These are phyloP conservation scores for Cheumatopsyche charites DNA, from an alignment of 1,140 invertebrate genomes.

Conservation along the genomic window DNA sequence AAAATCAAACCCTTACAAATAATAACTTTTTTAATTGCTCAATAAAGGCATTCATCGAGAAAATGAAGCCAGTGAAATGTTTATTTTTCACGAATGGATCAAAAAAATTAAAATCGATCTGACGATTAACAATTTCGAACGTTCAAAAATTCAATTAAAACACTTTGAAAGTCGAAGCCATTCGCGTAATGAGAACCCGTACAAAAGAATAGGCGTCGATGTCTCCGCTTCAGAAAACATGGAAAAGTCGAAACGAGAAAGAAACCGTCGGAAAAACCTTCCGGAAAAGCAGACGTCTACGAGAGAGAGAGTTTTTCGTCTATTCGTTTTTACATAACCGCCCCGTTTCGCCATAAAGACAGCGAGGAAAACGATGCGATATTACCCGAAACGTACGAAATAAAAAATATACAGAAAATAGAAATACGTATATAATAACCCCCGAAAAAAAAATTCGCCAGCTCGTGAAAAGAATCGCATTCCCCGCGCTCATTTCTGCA, in stretches of 20 bases:
- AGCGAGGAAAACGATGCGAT: slow-evolving; percentile 26
- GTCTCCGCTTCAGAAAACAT: not conserved
- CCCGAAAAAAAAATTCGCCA: slow-evolving; percentile 3
- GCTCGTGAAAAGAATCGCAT: slow-evolving; percentile 24
- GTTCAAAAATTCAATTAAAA: too few relatives aligned
- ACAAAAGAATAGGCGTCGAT: not conserved
- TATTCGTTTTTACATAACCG: slow-evolving; percentile 24
- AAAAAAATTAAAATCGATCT: too few relatives aligned
- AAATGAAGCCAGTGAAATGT: too few relatives aligned
- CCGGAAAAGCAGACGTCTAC: slow-evolving; percentile 7
- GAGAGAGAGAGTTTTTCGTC: slow-evolving; percentile 25
- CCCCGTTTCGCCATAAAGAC: slow-evolving; percentile 19
- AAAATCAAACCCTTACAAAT: too few relatives aligned
- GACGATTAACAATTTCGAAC: too few relatives aligned
- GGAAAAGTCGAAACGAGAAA: not conserved
- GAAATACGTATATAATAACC: slow-evolving; percentile 22
- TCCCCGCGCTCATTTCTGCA: slow-evolving; percentile 33
- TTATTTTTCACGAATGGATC: too few relatives aligned
- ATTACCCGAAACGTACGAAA: slow-evolving; percentile 9
- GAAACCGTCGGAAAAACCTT: not conserved
- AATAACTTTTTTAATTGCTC: too few relatives aligned
- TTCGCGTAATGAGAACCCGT: not conserved
- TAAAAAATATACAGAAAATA: slow-evolving; percentile 1
- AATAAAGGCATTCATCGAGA: too few relatives aligned
- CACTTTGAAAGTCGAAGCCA: too few relatives aligned